Evolutionary conservation across 2,888 invertebrate genomes (phyloP), one percentile per base, ranked within the genome.

Genomic region (Lysandra coridon): DNA sequence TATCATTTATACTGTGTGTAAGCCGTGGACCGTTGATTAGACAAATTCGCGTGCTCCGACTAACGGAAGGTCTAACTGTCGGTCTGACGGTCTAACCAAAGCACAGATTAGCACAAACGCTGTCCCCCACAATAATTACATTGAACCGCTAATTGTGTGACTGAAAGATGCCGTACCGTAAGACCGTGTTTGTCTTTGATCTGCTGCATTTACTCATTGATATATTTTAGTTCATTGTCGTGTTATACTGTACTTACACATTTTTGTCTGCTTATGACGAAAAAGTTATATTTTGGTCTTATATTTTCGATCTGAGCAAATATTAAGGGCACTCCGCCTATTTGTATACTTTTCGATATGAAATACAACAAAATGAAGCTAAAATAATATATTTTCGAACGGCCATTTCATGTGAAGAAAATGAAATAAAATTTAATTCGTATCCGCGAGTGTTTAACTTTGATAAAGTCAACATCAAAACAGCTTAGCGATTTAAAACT

Each of bases 11-110:
- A 57, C 82, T 82, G 82, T 82, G 81, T 83, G 83, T 83, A 81
- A 79, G 83, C 84, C 84, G 84, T 85, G 85, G 85, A 85, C 86
- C 86, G 85, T 83, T 86, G 85, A 88, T 88, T 88, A 88, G 88
- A 84, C 57, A 86, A 85, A 88, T 87, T 90, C 85, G 84, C 89
- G 85, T 85, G 81, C 82, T 83, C 83, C 73, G 75, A 81, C 80
- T 83, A 83, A 83, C 81, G 80, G 84, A 83, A 83, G 30, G 64
- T 64, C 64, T 64, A 64, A 64, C 64, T 30, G 30, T 4, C 23
- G 62, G 62, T 62, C 64, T 64, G 30, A 64, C 64, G 33, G 4
- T 69, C 69, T 69, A 69, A 69, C 69, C 69, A 33, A 33, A 37
- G 82, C 79, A 83, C 79, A 83, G 86, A 89, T 91, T 91, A 91